These are phyloP conservation scores for Tupiocoris notatus DNA, from an alignment of 2,888 invertebrate genomes.

Conservation along the genomic window DNA sequence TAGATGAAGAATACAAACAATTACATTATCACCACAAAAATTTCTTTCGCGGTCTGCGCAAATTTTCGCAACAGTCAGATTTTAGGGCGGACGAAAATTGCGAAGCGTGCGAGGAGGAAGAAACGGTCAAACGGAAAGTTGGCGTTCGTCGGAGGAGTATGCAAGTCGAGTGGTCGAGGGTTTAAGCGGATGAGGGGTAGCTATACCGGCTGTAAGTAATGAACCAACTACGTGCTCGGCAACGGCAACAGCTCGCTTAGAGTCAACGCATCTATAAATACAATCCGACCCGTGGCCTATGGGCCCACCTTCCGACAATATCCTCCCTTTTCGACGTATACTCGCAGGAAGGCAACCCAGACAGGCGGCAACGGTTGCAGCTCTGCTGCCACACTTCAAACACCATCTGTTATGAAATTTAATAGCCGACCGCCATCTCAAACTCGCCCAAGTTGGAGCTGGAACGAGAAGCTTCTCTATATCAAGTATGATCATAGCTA, in stretches of 20 bases:
- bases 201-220: conserved; percentile 42
- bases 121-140: not conserved
- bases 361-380: not conserved
- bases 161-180: not conserved
- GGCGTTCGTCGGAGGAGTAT: not conserved
- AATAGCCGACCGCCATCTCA: conserved; percentile 12
- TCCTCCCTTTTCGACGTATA: conserved; percentile 1
- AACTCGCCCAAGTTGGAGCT: no score
- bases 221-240: conserved; percentile 41
- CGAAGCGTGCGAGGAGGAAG: not conserved
- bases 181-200: not conserved
- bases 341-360: no score
- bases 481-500: conserved; percentile 26
- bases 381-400: conserved; percentile 9
- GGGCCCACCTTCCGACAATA: not conserved
- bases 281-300: conserved; percentile 28
- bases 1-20: no score
- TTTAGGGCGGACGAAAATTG: not conserved
- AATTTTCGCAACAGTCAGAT: not conserved
- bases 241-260: conserved; percentile 39
- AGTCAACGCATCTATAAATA: conserved; percentile 41
- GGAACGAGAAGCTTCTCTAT: conserved; percentile 6
- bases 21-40: no score
- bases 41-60: not conserved
- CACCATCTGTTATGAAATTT: conserved; percentile 37